A percentile compares a stretch with the other conserved stretches of the same genome.
phyloP scores from a whole-genome alignment of 2,888 invertebrate genomes.

The Cotesia congregata region DNA sequence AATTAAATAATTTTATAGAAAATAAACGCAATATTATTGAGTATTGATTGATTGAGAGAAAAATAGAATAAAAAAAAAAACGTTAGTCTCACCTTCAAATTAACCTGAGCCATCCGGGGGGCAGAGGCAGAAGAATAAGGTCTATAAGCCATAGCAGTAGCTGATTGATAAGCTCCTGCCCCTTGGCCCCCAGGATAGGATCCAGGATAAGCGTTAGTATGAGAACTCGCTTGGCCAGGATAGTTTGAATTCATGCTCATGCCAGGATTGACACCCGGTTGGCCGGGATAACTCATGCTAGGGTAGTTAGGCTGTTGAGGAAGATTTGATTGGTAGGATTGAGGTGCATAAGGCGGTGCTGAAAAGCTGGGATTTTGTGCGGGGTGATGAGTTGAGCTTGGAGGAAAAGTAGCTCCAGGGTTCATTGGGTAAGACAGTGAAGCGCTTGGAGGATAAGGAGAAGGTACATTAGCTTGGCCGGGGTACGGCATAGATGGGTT shows the following conservation, averaged over 20 bases:
- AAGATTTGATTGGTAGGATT: constrained; percentile 14
- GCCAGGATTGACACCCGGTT: not conserved
- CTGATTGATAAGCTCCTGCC: constrained; percentile 53
- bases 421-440: constrained; percentile 34
- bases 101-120: constrained; percentile 58
- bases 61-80: constrained; percentile 9
- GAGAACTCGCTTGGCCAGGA: constrained; percentile 40
- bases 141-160: constrained; percentile 47
- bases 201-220: constrained; percentile 51
- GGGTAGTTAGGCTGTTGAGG: constrained; percentile 38
- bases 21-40: too few relatives aligned
- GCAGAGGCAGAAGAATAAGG: constrained; percentile 52
- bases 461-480: constrained; percentile 31
- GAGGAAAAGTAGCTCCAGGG: constrained; percentile 60
- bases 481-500: constrained; percentile 32
- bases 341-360: constrained; percentile 36
- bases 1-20: too few relatives aligned
- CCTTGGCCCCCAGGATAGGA: constrained; percentile 65
- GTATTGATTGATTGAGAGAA: not conserved
- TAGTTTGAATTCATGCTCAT: constrained; percentile 41
- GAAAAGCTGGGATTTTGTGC: constrained; percentile 44
- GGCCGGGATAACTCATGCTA: constrained; percentile 25
- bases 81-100: constrained; percentile 61
- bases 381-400: constrained; percentile 55
- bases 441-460: constrained; percentile 64